Evolutionary conservation across 2,888 invertebrate genomes (phyloP).

Genomic region (Tenthredo notha): DNA sequence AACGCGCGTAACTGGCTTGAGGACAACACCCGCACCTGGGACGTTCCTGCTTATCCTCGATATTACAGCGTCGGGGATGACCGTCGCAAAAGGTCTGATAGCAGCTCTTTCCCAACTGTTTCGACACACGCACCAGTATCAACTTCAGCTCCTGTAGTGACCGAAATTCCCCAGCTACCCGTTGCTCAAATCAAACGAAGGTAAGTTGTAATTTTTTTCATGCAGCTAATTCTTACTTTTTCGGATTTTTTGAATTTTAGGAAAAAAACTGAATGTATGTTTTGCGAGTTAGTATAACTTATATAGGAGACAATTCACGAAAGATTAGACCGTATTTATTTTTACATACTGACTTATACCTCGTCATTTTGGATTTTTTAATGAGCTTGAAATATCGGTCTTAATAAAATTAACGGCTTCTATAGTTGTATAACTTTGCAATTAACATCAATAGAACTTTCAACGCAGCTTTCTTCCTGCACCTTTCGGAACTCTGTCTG

Average conservation of each 20-base stretch:
- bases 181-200: conserved; percentile 62
- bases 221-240: background rate
- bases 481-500: background rate
- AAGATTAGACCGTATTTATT: background rate
- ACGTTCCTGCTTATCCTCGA: conserved; percentile 66
- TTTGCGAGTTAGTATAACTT: background rate
- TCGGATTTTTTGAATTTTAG: background rate
- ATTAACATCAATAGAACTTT: background rate
- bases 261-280: background rate
- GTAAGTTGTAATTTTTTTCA: conserved; percentile 55
- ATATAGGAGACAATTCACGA: background rate
- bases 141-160: conserved; percentile 54
- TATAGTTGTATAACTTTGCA: background rate
- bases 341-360: background rate
- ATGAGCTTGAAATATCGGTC: background rate
- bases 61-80: conserved; percentile 68
- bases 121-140: conserved; percentile 46
- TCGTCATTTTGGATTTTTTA: background rate
- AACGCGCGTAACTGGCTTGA: conserved; percentile 66
- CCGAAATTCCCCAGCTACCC: conserved; percentile 59
- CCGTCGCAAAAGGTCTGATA: conserved; percentile 71
- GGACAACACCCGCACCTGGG: conserved; percentile 65
- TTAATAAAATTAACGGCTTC: background rate
- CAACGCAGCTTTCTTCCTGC: background rate
- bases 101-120: conserved; percentile 43